Conservation (phyloP, 2,888 invertebrate species). For the Exocentrus adspersus region DNA sequence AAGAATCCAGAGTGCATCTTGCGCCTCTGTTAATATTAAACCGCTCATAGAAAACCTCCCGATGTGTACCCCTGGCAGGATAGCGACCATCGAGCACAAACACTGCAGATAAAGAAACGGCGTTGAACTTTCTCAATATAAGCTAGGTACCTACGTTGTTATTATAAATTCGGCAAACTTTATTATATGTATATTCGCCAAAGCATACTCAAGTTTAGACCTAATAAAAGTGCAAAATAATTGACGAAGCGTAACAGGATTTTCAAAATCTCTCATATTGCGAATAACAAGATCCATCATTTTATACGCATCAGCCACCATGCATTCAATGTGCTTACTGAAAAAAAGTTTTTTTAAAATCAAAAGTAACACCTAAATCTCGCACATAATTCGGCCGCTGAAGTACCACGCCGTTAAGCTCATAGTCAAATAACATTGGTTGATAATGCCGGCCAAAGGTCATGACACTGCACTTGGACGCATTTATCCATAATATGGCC, state of each 20-base stretch:
- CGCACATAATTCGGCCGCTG: neutral
- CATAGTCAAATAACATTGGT: neutral
- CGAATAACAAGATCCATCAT: neutral
- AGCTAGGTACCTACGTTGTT: neutral
- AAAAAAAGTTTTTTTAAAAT: neutral
- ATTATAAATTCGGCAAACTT: neutral
- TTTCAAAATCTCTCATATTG: neutral
- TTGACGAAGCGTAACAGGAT: neutral
- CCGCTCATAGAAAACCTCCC: neutral
- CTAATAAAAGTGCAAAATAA: neutral
- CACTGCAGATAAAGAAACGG: neutral
- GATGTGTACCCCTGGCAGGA: no score
- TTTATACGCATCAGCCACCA: neutral
- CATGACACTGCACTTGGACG: neutral
- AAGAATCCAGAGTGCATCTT: no score
- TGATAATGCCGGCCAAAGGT: neutral
- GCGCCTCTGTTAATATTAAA: neutral
- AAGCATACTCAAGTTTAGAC: neutral
- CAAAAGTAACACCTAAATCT: neutral
- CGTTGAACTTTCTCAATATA: neutral
- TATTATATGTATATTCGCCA: no score
- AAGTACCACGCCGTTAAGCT: neutral
- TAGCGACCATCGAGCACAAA: neutral
- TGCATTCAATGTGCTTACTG: neutral
- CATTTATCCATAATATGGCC: no score